Percentiles rank a stretch among this genome's conserved stretches.
These are phyloP conservation scores for Pseudoips prasinana DNA, from an alignment of 2,888 invertebrate species.

Conservation along the genomic window DNA sequence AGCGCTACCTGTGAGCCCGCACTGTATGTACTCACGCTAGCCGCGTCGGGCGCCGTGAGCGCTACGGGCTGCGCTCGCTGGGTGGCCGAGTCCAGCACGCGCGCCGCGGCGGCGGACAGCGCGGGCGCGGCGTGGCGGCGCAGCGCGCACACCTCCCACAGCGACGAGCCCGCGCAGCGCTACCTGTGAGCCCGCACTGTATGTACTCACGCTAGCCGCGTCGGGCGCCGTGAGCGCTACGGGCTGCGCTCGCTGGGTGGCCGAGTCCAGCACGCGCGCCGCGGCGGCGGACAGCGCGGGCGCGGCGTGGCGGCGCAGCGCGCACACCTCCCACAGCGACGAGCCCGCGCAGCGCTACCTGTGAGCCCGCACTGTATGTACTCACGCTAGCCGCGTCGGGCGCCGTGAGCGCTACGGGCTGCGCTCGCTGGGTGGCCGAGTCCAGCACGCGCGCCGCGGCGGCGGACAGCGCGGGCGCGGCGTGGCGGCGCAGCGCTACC, in stretches of 20 bases:
- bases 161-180: too few relatives aligned
- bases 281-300: slow-evolving; percentile 87
- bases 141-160: slow-evolving; percentile 95
- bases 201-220: too few relatives aligned
- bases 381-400: too few relatives aligned
- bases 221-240: slow-evolving; percentile 19
- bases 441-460: too few relatives aligned
- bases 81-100: slow-evolving; percentile 43
- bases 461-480: too few relatives aligned
- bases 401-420: too few relatives aligned
- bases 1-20: too few relatives aligned
- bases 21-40: too few relatives aligned
- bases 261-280: slow-evolving; percentile 72
- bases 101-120: slow-evolving; percentile 86
- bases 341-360: slow-evolving; percentile 90
- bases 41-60: too few relatives aligned
- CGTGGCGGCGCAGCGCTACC: too few relatives aligned
- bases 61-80: slow-evolving; percentile 22
- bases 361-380: slow-evolving; percentile 90
- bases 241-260: slow-evolving; percentile 12
- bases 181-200: too few relatives aligned
- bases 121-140: slow-evolving; percentile 77
- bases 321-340: slow-evolving; percentile 95
- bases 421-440: too few relatives aligned
- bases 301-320: slow-evolving; percentile 75